These are phyloP conservation scores for Acanthosepion esculentum DNA, from an alignment of 2,888 invertebrate species.

Conservation along the genomic window DNA sequence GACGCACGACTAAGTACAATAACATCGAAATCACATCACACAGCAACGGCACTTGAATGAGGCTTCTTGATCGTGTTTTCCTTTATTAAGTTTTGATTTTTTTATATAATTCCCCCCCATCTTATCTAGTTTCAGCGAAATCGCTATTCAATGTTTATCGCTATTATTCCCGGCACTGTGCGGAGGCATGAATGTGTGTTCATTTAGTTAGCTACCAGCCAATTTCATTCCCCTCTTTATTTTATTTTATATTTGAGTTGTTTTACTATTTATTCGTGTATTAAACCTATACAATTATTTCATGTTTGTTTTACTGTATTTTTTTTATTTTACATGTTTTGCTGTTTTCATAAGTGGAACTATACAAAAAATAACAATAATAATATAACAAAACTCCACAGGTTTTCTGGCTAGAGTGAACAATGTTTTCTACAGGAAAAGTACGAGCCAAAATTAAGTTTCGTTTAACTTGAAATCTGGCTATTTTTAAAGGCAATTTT, in stretches of 20 bases:
- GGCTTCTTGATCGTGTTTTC: not conserved
- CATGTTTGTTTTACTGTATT: too few species aligned
- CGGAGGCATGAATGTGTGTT: conserved; percentile 14
- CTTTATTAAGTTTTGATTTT: not conserved
- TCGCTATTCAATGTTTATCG: not conserved
- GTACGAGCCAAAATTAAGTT: too few species aligned
- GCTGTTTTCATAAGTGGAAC: too few species aligned
- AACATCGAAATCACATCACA: conserved; percentile 33
- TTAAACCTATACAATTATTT: not conserved
- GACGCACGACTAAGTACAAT: not conserved
- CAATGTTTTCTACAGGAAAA: too few species aligned
- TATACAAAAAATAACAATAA: too few species aligned
- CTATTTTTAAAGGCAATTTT: too few species aligned
- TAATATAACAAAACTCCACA: too few species aligned
- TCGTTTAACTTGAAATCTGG: too few species aligned
- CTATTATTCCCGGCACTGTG: conserved; percentile 13
- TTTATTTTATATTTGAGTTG: not conserved
- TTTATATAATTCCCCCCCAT: not conserved
- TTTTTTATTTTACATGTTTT: too few species aligned
- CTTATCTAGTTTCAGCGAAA: not conserved
- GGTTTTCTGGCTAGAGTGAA: too few species aligned
- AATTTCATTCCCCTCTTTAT: not conserved
- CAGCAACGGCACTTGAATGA: not conserved
- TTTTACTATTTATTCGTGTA: not conserved
- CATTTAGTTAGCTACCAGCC: not conserved